These are phyloP conservation scores for Guaruba guarouba DNA, from an alignment of 2,113 vertebrate genomes.

Conservation along the genomic window DNA sequence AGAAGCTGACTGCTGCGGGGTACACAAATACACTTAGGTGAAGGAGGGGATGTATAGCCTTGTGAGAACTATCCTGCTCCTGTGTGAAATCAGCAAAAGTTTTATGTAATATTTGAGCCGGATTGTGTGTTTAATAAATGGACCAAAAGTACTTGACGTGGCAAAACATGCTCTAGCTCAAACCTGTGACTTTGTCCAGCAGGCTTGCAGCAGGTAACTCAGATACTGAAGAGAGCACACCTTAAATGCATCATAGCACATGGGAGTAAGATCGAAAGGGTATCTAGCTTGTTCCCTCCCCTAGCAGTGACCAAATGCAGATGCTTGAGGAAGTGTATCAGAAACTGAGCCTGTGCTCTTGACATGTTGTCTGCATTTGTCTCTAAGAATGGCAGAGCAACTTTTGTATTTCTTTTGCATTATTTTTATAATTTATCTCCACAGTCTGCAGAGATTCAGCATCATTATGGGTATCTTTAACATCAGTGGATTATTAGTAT, in stretches of 20 bases:
- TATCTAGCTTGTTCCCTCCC: neutral
- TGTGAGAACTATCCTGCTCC: neutral
- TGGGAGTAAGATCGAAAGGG: fast-evolving
- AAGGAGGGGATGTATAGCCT: neutral
- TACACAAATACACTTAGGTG: neutral
- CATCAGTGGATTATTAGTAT: neutral
- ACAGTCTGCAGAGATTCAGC: fast-evolving
- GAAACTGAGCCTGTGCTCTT: neutral
- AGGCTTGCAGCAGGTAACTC: neutral
- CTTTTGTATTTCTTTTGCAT: neutral
- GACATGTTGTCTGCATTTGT: neutral
- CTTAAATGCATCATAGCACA: fast-evolving
- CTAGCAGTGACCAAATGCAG: neutral
- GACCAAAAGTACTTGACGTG: neutral
- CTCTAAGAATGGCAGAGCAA: neutral
- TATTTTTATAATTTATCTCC: neutral
- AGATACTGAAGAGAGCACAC: neutral
- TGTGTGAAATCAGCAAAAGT: neutral
- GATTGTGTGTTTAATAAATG: neutral
- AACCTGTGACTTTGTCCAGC: neutral
- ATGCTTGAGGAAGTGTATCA: neutral
- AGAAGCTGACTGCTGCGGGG: neutral
- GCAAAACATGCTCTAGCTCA: neutral
- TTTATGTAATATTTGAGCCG: neutral
- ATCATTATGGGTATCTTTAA: neutral